Evolutionary conservation across 2,888 invertebrate genomes (phyloP).

Genomic region (Pycnomerus fuliginosus): DNA sequence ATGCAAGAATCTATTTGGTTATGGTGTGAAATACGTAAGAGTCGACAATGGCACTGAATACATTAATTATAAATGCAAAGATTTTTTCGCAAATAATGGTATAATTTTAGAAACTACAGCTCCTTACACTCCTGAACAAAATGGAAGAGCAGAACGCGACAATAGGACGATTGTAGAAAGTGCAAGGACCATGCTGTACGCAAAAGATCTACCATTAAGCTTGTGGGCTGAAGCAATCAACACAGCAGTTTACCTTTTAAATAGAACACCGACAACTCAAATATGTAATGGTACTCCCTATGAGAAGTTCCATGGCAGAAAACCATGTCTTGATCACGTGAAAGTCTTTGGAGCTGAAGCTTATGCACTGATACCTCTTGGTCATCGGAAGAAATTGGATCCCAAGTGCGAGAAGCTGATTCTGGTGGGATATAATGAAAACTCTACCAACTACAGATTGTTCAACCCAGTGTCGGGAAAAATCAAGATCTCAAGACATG

Average conservation of each 20-base stretch:
- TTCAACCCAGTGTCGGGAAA: too few species aligned
- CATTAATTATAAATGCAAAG: constrained; percentile 9
- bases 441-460: too few species aligned
- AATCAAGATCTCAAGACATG: too few species aligned
- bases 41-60: constrained; percentile 18
- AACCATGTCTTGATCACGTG: too few species aligned
- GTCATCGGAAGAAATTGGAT: too few species aligned
- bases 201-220: constrained; percentile 12
- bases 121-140: constrained; percentile 14
- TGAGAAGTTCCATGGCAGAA: too few species aligned
- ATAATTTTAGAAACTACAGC: constrained; percentile 8
- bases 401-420: too few species aligned
- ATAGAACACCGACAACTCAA: too few species aligned
- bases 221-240: constrained; percentile 24
- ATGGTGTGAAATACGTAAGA: constrained; percentile 6
- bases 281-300: too few species aligned
- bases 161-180: constrained; percentile 19
- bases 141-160: constrained; percentile 16
- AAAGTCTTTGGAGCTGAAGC: too few species aligned
- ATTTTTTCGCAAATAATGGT: constrained; percentile 7
- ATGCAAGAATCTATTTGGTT: constrained; percentile 12
- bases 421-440: too few species aligned
- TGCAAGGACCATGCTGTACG: constrained; percentile 19
- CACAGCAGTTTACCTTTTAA: constrained; percentile 13
- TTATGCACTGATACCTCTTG: too few species aligned